Evolutionary conservation across 2,888 invertebrate genomes (phyloP).

Genomic region (Xestobium rufovillosum): DNA sequence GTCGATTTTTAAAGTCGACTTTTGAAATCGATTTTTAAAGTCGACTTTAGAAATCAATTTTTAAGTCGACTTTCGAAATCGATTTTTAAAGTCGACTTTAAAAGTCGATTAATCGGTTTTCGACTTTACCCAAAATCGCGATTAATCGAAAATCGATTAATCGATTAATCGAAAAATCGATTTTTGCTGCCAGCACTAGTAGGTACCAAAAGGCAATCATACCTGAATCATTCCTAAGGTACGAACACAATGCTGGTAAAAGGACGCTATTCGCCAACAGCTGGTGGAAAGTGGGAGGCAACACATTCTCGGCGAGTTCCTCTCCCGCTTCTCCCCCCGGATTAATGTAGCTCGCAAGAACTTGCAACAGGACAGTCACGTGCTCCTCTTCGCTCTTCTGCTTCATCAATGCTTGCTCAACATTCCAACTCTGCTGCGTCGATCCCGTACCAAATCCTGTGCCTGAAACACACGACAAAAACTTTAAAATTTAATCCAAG

Average conservation of each 20-base stretch:
- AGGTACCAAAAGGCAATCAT: too few relatives aligned
- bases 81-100: too few relatives aligned
- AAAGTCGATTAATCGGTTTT: too few relatives aligned
- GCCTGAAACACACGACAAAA: constrained; percentile 24
- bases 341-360: constrained; percentile 82
- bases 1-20: too few relatives aligned
- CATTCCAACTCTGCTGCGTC: constrained; percentile 93
- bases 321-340: constrained; percentile 52
- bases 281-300: constrained; percentile 68
- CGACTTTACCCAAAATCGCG: too few relatives aligned
- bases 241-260: constrained; percentile 81
- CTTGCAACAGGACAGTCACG: constrained; percentile 66
- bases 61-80: too few relatives aligned
- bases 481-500: too few relatives aligned
- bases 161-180: too few relatives aligned
- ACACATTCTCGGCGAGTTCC: constrained; percentile 39
- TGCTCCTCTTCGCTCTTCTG: constrained; percentile 91
- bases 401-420: constrained; percentile 84
- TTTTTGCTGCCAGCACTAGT: too few relatives aligned
- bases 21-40: too few relatives aligned
- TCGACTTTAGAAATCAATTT: too few relatives aligned
- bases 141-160: too few relatives aligned
- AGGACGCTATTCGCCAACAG: constrained; percentile 76
- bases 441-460: constrained; percentile 96
- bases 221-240: constrained; percentile 88